Conservation (phyloP, 92 coral and sea anemone species). For the Nematostella vectensis region DNA sequence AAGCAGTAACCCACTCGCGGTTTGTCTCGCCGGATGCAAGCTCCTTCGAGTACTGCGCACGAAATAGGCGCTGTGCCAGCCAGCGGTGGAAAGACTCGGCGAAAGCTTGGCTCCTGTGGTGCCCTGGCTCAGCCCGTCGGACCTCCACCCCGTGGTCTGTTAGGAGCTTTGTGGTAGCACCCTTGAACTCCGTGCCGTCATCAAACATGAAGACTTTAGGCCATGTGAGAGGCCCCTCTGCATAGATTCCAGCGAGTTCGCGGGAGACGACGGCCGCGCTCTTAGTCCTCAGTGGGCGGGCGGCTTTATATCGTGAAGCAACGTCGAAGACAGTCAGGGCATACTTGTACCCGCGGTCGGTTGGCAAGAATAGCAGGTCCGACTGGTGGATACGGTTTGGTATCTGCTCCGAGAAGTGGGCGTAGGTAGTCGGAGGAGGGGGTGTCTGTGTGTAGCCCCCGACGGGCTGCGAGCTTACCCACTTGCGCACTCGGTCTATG, state of each 20-base stretch:
- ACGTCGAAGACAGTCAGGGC: slow-evolving; percentile 17
- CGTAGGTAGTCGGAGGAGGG: not conserved
- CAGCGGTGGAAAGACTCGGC: slow-evolving; percentile 13
- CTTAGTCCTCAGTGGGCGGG: slow-evolving; percentile 13
- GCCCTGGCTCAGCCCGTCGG: slow-evolving; percentile 1
- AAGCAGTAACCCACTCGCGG: slow-evolving; percentile 22
- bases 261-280: slow-evolving; percentile 5
- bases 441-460: too few species aligned
- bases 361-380: slow-evolving; percentile 14
- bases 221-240: slow-evolving; percentile 8
- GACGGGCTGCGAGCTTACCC: too few species aligned
- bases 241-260: slow-evolving; percentile 9
- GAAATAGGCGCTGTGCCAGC: slow-evolving; percentile 19
- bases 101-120: slow-evolving; percentile 16
- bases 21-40: slow-evolving; percentile 5
- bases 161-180: slow-evolving; percentile 2
- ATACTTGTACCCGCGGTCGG: slow-evolving; percentile 9
- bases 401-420: not conserved
- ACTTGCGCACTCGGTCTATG: too few species aligned
- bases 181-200: slow-evolving; percentile 14
- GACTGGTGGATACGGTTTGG: too few species aligned
- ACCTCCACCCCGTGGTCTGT: not conserved
- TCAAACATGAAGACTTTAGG: slow-evolving; percentile 14
- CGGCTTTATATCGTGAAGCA: slow-evolving; percentile 14
- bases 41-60: too few species aligned